A percentile compares a stretch with the other conserved stretches of the same genome.
Conservation (phyloP, 2,888 invertebrate genomes). For the Blomia tropicalis region DNA sequence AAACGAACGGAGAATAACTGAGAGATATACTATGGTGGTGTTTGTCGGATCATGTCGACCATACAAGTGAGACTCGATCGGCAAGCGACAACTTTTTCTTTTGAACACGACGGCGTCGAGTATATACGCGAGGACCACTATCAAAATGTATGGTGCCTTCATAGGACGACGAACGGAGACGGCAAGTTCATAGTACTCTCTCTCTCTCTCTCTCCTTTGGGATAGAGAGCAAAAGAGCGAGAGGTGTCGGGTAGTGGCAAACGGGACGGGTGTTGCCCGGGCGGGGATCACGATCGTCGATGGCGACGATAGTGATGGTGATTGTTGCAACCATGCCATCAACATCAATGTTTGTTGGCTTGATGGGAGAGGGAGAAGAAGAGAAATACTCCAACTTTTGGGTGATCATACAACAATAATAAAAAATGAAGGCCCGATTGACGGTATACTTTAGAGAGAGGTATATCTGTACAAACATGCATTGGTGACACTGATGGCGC, state of each 20-base stretch:
- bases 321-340: neutral
- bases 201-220: no score
- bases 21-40: no score
- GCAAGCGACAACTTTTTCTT: neutral
- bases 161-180: no score
- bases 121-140: no score
- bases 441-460: no score
- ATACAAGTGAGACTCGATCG: neutral
- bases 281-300: neutral
- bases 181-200: slow-evolving; percentile 8
- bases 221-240: neutral
- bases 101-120: neutral
- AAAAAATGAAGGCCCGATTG: no score
- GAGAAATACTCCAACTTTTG: no score
- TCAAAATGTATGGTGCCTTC: no score
- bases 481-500: no score
- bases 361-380: neutral
- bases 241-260: slow-evolving; percentile 1
- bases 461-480: no score
- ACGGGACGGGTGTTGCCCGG: neutral
- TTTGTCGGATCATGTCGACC: no score
- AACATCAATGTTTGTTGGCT: neutral
- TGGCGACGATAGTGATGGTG: neutral
- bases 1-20: neutral
- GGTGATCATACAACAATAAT: no score